Evolutionary conservation across 2,888 invertebrate genomes (phyloP).

Genomic region (Nasonovia ribisnigri): DNA sequence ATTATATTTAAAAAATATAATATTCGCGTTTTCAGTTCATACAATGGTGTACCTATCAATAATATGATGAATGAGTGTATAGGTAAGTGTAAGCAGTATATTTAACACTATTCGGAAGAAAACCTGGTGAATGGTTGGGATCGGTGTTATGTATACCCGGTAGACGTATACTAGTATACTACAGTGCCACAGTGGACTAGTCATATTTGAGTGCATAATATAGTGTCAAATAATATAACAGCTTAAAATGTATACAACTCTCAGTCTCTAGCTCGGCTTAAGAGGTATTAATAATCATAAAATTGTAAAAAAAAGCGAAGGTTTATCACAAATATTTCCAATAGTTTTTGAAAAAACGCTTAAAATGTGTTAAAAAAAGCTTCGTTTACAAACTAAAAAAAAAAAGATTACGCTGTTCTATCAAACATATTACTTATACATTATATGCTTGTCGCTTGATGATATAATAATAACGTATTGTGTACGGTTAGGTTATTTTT

Average conservation of each 20-base stretch:
- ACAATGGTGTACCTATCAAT: background rate
- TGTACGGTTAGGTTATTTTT: background rate
- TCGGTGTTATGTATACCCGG: too few species aligned
- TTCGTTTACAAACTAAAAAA: too few species aligned
- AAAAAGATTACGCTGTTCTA: background rate
- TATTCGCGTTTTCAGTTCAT: background rate
- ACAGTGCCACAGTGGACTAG: background rate
- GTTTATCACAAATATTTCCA: too few species aligned
- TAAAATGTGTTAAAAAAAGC: too few species aligned
- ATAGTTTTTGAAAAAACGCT: too few species aligned
- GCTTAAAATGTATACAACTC: too few species aligned
- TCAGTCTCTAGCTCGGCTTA: too few species aligned
- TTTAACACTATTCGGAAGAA: background rate
- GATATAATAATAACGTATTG: background rate
- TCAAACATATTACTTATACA: background rate
- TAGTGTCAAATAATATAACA: too few species aligned
- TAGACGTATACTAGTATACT: too few species aligned
- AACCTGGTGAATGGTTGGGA: too few species aligned
- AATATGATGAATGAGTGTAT: background rate
- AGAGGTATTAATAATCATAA: too few species aligned
- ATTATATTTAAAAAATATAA: background rate
- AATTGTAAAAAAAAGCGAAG: too few species aligned
- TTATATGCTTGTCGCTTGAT: background rate
- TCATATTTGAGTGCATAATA: background rate
- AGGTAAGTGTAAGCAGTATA: background rate